These are phyloP conservation scores for Sinocyclocheilus anophthalmus DNA, from an alignment of 2,113 vertebrate genomes.

Conservation along the genomic window DNA sequence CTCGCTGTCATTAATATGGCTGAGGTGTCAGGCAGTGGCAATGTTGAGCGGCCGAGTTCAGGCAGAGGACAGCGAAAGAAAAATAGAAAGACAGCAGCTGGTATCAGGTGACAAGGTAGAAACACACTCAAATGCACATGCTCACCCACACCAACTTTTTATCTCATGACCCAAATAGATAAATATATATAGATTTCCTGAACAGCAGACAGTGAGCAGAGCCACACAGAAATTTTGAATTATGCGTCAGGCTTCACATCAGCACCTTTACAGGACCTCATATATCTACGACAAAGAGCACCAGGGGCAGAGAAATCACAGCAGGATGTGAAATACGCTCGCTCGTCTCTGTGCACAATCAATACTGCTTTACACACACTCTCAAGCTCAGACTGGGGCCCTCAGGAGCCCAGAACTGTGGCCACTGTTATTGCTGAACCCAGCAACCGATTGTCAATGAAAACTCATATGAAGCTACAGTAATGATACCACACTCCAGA, in stretches of 20 bases:
- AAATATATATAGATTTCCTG: slow-evolving; percentile 15
- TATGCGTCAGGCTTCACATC: slow-evolving; percentile 12
- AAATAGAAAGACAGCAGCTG: slow-evolving; percentile 37
- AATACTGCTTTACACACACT: slow-evolving; percentile 33
- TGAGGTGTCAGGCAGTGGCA: slow-evolving; percentile 47
- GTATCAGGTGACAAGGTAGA: slow-evolving; percentile 20
- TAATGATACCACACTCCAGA: slow-evolving; percentile 47
- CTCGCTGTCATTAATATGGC: slow-evolving; percentile 49
- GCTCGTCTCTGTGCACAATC: slow-evolving; percentile 20
- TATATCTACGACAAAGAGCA: slow-evolving; percentile 33
- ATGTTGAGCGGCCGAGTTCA: slow-evolving; percentile 55
- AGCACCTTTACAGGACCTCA: slow-evolving; percentile 32
- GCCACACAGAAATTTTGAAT: slow-evolving; percentile 3
- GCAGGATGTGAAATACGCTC: slow-evolving; percentile 20
- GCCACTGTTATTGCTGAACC: slow-evolving; percentile 14
- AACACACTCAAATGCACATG: background rate
- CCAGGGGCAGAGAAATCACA: slow-evolving; percentile 8
- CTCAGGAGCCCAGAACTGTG: slow-evolving; percentile 7
- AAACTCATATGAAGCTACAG: background rate
- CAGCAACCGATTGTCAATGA: slow-evolving; percentile 34
- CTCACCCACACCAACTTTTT: slow-evolving; percentile 36
- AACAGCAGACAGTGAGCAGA: background rate
- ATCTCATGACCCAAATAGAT: slow-evolving; percentile 1
- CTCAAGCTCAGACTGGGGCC: slow-evolving; percentile 12
- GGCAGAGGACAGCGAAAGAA: slow-evolving; percentile 58